Conservation (phyloP, 2,113 vertebrate species). For the Corythornis cristatus region DNA sequence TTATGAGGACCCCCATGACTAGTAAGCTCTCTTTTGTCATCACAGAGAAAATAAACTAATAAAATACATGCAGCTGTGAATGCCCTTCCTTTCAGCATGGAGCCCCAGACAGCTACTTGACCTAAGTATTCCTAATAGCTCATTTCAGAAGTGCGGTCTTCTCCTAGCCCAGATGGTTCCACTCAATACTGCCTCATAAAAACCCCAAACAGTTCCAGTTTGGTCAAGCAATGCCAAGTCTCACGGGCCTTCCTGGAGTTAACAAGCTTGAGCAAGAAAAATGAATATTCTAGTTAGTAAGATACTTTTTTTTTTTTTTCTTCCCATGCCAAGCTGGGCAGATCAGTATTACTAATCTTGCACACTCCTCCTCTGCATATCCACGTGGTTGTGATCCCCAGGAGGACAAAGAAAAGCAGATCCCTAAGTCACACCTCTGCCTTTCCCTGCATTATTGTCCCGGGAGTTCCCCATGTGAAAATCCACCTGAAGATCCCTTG, state of each 20-base stretch:
- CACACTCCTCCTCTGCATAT: background rate
- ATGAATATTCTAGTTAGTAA: background rate
- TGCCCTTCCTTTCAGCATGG: conserved; percentile 8
- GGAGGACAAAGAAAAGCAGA: background rate
- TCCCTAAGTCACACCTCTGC: background rate
- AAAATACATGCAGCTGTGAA: background rate
- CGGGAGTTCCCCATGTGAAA: background rate
- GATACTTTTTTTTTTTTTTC: background rate
- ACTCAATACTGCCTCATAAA: conserved; percentile 20
- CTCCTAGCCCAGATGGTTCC: conserved; percentile 12
- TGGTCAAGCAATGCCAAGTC: background rate
- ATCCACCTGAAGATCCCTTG: background rate
- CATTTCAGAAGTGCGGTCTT: background rate
- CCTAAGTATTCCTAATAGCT: background rate
- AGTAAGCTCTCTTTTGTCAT: background rate
- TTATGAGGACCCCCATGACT: conserved; percentile 1
- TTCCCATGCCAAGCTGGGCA: background rate
- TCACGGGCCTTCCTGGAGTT: background rate
- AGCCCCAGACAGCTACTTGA: conserved; percentile 19
- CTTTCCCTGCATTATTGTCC: background rate
- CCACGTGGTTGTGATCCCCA: background rate
- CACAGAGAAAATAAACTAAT: conserved; percentile 44
- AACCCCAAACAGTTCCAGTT: background rate
- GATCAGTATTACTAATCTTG: background rate
- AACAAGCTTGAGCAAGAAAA: background rate